A percentile compares a stretch with the other conserved stretches of the same genome.
Evolutionary conservation across 2,888 invertebrate species (phyloP).

Genomic region (Epistrophe eligans): DNA sequence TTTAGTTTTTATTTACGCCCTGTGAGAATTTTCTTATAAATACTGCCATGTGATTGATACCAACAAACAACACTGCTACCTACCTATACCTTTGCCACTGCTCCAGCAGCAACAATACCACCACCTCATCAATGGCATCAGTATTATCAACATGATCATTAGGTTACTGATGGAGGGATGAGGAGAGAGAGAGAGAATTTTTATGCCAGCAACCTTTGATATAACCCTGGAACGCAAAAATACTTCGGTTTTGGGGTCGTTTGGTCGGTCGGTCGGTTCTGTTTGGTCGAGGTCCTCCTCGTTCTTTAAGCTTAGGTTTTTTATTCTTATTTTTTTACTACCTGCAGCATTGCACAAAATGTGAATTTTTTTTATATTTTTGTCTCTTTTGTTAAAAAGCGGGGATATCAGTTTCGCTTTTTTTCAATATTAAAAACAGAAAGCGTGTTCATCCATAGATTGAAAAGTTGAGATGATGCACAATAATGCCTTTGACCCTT

Average conservation of each 20-base stretch:
- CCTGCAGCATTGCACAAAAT: slow-evolving; percentile 27
- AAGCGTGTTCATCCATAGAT: slow-evolving; percentile 25
- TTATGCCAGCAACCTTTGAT: slow-evolving; percentile 72
- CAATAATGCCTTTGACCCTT: slow-evolving; percentile 6
- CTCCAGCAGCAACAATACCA: slow-evolving; percentile 50
- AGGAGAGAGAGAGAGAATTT: slow-evolving; percentile 49
- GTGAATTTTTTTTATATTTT: slow-evolving; percentile 51
- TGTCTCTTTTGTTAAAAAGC: slow-evolving; percentile 33
- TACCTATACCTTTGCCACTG: slow-evolving; percentile 21
- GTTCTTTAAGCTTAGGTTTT: background rate
- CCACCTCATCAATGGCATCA: slow-evolving; percentile 77
- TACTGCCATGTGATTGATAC: slow-evolving; percentile 30
- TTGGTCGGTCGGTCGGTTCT: slow-evolving; percentile 45
- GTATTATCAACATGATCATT: slow-evolving; percentile 77
- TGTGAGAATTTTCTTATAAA: background rate
- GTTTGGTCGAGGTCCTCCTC: slow-evolving; percentile 32
- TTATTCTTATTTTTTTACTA: background rate
- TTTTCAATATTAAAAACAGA: slow-evolving; percentile 51
- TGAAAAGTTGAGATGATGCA: background rate
- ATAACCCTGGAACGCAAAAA: slow-evolving; percentile 70
- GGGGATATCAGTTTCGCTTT: slow-evolving; percentile 61
- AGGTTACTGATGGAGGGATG: slow-evolving; percentile 61
- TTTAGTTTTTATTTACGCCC: background rate
- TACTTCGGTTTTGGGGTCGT: slow-evolving; percentile 70
- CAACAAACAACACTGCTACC: slow-evolving; percentile 62